These are phyloP conservation scores for Rotaria socialis DNA, from an alignment of 2,888 invertebrate genomes.

Conservation along the genomic window DNA sequence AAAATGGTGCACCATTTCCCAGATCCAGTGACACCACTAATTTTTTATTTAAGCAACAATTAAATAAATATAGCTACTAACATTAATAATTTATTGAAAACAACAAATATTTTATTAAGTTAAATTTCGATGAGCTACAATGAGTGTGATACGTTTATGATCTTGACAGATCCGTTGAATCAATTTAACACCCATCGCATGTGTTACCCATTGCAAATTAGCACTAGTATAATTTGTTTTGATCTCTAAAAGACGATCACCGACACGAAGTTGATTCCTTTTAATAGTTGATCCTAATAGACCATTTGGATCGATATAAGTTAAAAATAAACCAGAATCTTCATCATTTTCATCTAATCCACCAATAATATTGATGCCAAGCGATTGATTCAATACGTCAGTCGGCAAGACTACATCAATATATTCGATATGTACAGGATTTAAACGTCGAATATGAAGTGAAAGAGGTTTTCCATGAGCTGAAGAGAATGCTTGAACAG, in stretches of 20 bases:
- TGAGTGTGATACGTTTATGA: background rate
- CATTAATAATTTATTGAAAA: no score
- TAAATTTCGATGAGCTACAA: background rate
- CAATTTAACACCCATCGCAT: background rate
- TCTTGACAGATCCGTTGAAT: background rate
- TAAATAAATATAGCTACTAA: no score
- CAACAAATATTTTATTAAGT: no score
- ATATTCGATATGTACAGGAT: background rate
- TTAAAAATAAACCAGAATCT: background rate
- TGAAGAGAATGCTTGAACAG: background rate
- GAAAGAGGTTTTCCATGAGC: background rate
- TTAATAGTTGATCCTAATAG: background rate
- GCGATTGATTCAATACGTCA: background rate
- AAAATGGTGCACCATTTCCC: no score
- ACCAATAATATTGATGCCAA: background rate
- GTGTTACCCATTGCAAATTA: background rate
- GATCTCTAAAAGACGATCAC: background rate
- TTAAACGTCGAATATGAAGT: background rate
- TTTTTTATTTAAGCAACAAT: no score
- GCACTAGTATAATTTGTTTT: background rate
- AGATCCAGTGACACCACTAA: no score
- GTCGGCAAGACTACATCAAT: background rate
- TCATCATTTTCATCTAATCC: background rate
- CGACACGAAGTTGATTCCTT: background rate
- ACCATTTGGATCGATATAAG: background rate